Conservation (phyloP, 2,797 vertebrate genomes). For the Limosa lapponica region DNA sequence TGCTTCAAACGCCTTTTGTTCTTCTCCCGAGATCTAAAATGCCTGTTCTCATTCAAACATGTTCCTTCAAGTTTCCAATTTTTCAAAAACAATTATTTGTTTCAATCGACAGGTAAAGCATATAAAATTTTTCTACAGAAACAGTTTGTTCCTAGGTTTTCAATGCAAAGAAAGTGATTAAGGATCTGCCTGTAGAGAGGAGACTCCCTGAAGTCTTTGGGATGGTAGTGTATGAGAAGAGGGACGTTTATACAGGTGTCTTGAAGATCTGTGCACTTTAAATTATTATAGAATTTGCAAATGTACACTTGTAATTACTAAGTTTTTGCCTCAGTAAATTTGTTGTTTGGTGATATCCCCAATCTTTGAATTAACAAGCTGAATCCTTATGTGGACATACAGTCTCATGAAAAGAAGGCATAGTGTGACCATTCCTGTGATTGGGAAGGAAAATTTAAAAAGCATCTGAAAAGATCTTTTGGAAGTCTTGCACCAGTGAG, state of each 20-base stretch:
- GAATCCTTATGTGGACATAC: neutral
- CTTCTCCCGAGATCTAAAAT: neutral
- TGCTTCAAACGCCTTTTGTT: neutral
- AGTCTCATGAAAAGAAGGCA: neutral
- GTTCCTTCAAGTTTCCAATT: neutral
- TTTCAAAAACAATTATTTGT: neutral
- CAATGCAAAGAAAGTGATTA: neutral
- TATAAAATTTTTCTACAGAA: neutral
- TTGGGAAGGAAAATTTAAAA: neutral
- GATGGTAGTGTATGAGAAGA: neutral
- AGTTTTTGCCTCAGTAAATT: neutral
- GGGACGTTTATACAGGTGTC: neutral
- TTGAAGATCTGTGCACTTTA: neutral
- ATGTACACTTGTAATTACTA: neutral
- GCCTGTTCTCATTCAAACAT: neutral
- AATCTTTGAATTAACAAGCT: neutral
- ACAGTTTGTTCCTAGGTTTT: neutral
- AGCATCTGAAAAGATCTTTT: neutral
- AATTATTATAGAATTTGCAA: neutral
- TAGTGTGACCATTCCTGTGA: neutral
- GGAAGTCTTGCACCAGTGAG: neutral
- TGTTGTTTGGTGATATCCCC: neutral
- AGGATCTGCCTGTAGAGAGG: neutral
- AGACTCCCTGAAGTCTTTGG: neutral
- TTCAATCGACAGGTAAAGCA: neutral